Evolutionary conservation across 2,113 vertebrate species (phyloP), one percentile per base, ranked within the genome.

Genomic region (Brachyhypopomus gauderio): DNA sequence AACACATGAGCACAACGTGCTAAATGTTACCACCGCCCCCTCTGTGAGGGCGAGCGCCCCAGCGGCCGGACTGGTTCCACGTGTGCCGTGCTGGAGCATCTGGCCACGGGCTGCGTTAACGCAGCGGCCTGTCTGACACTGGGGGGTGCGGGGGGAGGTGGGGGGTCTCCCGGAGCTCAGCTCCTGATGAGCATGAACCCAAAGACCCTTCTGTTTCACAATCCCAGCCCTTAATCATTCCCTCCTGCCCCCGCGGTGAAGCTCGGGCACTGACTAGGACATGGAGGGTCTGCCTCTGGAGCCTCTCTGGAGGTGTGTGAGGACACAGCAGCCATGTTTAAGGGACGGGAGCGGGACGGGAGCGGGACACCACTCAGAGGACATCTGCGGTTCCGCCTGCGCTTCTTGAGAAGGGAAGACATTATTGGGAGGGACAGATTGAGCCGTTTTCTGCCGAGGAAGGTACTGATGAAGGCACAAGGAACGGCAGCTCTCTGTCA

Each of bases 161-260:
- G 3, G 17, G 48, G 14, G 45, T 30, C 2, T 30, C 30, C 30
- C 3, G 30, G 30, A 30, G 30, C 60, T 75, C 48, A 19, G 59
- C 64, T 80, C 71, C 81, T 84, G 70, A 85, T 76, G 77, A 77
- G 71, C 45, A 72, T 27, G 72, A 52, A 75, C 72, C 71, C 19
- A 59, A 70, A 25, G 60, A 25, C 63, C 72, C 62, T 34, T 84
- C 77, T 66, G 86, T 85, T 83, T 88, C 86, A 84, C 84, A 86
- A 87, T 70, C 72, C 30, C 75, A 75, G 56, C 63, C 36, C 36
- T 69, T 85, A 86, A 86, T 84, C 72, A 79, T 63, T 84, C 60
- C 75, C 84, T 79, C 63, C 73, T 83, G 82, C 72, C 66, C 58
- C 58, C 63, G 82, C 83, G 86, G 72, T 78, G 80, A 83, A 77